phyloP scores from a whole-genome alignment of 2,797 vertebrate genomes.

The Prionace glauca region DNA sequence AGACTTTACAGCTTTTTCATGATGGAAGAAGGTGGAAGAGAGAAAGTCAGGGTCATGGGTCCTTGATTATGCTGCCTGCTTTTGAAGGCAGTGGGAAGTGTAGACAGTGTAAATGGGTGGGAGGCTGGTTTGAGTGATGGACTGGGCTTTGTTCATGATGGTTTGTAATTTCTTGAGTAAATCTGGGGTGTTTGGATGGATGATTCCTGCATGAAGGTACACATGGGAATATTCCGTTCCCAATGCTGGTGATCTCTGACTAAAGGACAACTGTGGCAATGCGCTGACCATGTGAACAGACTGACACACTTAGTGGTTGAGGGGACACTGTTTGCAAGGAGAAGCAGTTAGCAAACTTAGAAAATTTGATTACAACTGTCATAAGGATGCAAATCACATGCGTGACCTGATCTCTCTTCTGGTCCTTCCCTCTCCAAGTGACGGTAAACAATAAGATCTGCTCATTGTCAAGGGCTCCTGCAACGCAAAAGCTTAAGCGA shows the following conservation, averaged over 20 bases:
- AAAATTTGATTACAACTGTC: conserved; percentile 44
- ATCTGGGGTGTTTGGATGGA: not conserved
- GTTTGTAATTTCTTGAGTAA: too few species aligned
- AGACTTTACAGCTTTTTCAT: too few species aligned
- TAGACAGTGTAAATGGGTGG: too few species aligned
- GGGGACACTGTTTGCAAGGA: not conserved
- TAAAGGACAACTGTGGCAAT: not conserved
- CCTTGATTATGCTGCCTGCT: too few species aligned
- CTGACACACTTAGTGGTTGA: not conserved
- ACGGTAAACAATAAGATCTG: not conserved
- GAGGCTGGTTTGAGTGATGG: too few species aligned
- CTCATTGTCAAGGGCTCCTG: conserved; percentile 44
- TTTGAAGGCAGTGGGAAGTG: too few species aligned
- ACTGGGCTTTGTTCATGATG: too few species aligned
- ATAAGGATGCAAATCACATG: conserved; percentile 45
- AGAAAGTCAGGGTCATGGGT: too few species aligned
- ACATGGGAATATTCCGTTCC: not conserved
- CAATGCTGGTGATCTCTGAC: not conserved
- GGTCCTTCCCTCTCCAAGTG: not conserved
- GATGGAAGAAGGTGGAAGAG: too few species aligned
- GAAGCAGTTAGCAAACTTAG: conserved; percentile 41
- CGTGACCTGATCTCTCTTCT: conserved; percentile 40
- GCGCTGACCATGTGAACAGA: not conserved
- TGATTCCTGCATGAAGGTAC: not conserved
- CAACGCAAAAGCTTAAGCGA: conserved; percentile 40